Evolutionary conservation across 1,140 invertebrate species (phyloP), one percentile per base, ranked within the genome.

Genomic region (Euwallacea fornicatus): DNA sequence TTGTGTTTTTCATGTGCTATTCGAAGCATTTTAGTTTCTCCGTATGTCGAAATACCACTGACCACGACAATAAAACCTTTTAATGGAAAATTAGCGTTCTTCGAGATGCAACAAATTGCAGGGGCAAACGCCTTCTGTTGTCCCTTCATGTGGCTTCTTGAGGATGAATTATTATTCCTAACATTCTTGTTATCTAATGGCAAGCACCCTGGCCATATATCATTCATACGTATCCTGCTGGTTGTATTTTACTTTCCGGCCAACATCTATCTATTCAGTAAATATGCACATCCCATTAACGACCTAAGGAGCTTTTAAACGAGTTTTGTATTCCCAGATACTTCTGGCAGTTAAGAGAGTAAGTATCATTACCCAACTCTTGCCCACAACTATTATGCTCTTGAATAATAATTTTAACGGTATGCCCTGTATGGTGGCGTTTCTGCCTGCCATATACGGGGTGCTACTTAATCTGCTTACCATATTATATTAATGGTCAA

Each of bases 371-470:
- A 58, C 21, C 55, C 21, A 50, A 58, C 21, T 58, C 55, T 58
- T 58, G 55, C 55, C 55, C 21, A 58, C n/a, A 15, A 58, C 55
- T 33, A 58, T 33, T 33, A 58, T 53, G 50, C 55, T 16, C 55
- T 58, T 58, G 55, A 58, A 58, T 58, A 58, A 58, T 58, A 58
- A 58, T 58, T 58, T 58, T 58, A 58, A 58, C 55, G 55, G 7
- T 58, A 16, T 16, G 13, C 55, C 13, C 21, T 58, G 55, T n/a
- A 10, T 58, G 55, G 55, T 58, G 55, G 55, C n/a, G 55, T n/a
- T 16, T 58, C 13, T 16, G 10, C 21, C 10, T 13, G 0, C n/a
- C n/a, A 16, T 58, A 58, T 21, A 58, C 21, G 16, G 55, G 16
- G 55, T 58, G 16, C 55, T 58, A 21, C 10, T 58, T 16, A 50